Base-by-base conservation (phyloP, 2,113 vertebrate species). In the Engraulis encrasicolus region DNA sequence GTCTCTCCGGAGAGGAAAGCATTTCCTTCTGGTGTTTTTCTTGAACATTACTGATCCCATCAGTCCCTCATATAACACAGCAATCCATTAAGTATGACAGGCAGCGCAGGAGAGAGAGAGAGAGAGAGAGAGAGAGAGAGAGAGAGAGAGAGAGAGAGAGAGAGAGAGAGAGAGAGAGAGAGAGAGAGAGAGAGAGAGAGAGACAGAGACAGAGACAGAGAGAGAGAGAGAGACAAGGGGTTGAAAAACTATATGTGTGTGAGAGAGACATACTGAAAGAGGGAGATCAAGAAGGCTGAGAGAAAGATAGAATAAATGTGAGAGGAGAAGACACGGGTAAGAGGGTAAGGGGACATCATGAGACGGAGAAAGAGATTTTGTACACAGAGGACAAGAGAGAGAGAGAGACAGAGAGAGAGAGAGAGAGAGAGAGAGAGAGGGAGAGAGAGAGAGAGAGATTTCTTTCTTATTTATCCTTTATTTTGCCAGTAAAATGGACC, bases 41-140 rank as follows among this genome's bases (percentile, higher is more conserved):
- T 82, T 85, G 52, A 85, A 27, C 78, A 78, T 82, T 66, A 82
- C 81, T 78, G 61, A 78, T 81, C 80, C 71, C 81, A 78, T 81
- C 82, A 82, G 34, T 17, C 27, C 48, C 83, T 83, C 84, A 85
- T 83, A 82, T 80, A 58, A 79, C 17, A 38, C 49, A 49, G 23
- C 85, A 81, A 79, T 66, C 83, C 52, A 50, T 45, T 81, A 82
- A 87, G 38, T 79, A 50, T 54, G 79, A 38, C 34, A 11, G 4
- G 71, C 78, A 80, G n/a, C n/a, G n/a, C n/a, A 45, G 40, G 40
- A 45, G 40, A 45, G 40, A 45, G 40, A 45, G 40, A 45, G 54
- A 81, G 40, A 18, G 80, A 66, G 40, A 45, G 40, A 45, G 9
- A 45, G 9, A 9, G 40, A 45, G 40, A 45, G 40, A 45, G 9